These are phyloP conservation scores for Halocynthia roretzi DNA, from an alignment of 23 tunicate genomes.

Conservation along the genomic window DNA sequence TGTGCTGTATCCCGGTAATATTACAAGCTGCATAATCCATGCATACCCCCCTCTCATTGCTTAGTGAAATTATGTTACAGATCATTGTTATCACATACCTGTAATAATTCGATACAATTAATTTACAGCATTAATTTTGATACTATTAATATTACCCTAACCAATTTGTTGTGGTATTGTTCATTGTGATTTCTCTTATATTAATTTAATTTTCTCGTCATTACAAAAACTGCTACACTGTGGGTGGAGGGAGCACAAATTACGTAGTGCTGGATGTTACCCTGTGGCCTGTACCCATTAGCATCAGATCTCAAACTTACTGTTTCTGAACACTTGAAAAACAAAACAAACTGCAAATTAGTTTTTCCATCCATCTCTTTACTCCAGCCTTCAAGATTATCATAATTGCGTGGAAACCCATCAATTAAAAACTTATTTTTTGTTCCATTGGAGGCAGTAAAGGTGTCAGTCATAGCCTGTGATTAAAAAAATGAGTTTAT, in stretches of 20 bases:
- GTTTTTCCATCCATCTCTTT: constrained; percentile 81
- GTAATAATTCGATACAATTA: background rate
- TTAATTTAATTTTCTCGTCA: too few relatives aligned
- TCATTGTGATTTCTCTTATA: background rate
- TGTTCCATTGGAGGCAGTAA: constrained; percentile 16
- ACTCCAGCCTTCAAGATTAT: constrained; percentile 87
- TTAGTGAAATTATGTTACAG: too few relatives aligned
- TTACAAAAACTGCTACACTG: background rate
- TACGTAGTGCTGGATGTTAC: background rate
- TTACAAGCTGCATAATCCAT: too few relatives aligned
- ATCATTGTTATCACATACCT: too few relatives aligned
- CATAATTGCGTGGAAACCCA: constrained; percentile 92
- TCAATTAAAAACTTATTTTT: constrained; percentile 67
- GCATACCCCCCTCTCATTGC: too few relatives aligned
- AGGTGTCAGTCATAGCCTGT: constrained; percentile 33
- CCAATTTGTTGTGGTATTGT: background rate
- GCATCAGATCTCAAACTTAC: constrained; percentile 15
- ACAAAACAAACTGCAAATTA: constrained; percentile 70
- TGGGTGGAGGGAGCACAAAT: background rate
- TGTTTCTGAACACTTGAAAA: constrained; percentile 70
- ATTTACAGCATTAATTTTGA: background rate
- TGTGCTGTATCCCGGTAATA: too few relatives aligned
- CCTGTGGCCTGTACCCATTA: background rate
- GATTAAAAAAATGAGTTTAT: background rate
- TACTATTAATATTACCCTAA: background rate